These are phyloP conservation scores for Neosilurus mollespiculum DNA, from an alignment of 2,797 vertebrate genomes.

Conservation along the genomic window DNA sequence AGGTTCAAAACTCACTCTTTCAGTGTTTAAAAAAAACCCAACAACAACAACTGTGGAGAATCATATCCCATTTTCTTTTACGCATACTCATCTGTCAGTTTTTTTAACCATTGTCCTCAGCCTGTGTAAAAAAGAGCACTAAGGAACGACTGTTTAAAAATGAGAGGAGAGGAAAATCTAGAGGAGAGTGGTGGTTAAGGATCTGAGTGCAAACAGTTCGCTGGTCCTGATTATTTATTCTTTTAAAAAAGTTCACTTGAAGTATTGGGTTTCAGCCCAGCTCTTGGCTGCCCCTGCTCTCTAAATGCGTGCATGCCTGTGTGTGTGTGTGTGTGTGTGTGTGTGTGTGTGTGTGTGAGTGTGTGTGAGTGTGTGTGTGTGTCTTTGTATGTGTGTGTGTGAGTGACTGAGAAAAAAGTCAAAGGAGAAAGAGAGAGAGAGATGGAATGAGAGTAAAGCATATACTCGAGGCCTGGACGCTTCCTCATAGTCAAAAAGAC, in stretches of 20 bases:
- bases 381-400: constrained; percentile 46
- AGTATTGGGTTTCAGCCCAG: constrained; percentile 63
- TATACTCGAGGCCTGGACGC: constrained; percentile 36
- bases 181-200: constrained; percentile 56
- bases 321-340: constrained; percentile 37
- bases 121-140: constrained; percentile 24
- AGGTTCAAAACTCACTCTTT: no score
- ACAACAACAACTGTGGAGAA: background rate
- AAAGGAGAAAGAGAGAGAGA: constrained; percentile 20
- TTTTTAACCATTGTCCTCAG: constrained; percentile 64
- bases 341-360: constrained; percentile 40
- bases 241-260: constrained; percentile 58
- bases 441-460: constrained; percentile 9
- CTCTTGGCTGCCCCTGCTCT: constrained; percentile 51
- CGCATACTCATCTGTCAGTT: constrained; percentile 48
- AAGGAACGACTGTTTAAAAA: constrained; percentile 63
- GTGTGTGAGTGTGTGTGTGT: constrained; percentile 47
- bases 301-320: constrained; percentile 34
- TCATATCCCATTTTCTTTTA: background rate
- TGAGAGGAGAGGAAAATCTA: constrained; percentile 60
- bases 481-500: constrained; percentile 44
- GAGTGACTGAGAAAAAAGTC: constrained; percentile 10
- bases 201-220: constrained; percentile 66
- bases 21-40: background rate
- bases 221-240: constrained; percentile 70